Base-by-base conservation (phyloP, 1,140 invertebrate genomes). In the Drosophila neocordata region DNA sequence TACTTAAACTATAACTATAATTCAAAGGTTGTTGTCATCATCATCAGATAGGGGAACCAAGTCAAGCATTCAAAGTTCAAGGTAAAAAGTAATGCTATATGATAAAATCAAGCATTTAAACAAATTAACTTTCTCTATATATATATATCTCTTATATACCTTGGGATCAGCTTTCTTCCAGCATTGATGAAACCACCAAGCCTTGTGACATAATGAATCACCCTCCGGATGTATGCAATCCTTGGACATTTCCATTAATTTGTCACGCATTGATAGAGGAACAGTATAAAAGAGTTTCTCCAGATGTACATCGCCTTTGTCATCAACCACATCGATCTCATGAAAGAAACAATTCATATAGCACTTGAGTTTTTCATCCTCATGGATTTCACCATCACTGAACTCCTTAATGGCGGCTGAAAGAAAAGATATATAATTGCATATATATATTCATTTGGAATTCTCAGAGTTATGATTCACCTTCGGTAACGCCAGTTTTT, bases 161-260 rank as follows among this genome's bases (percentile, higher is more conserved):
- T 77, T 78, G 41, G 91, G 91, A 83, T 92, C 91, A 18, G 91
- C 90, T 52, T 91, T 91, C 37, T 92, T 92, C 91, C 91, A 92
- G 68, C 91, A 92, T 48, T 91, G 84, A 58, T 92, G 83, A 65
- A 92, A 91, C 91, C 91, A 92, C 87, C 91, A 92, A 24, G 91
- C 91, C 64, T 91, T 90, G 55, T 92, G 79, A 53, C 91, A 92
- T 11, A 92, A 31, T 0, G 70, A 88, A 56, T 92, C 90, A 34
- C 89, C 90, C 56, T 83, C 73, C 5, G 90, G 89, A 63, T 90
- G 79, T 11, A 81, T 18, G 22, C 90, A 91, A 3, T 65, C 62
- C 58, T 87, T 63, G 4, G 87, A 77, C 83, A 91, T 91, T 38
- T 70, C 66, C 13, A 91, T 79, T 31, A 90, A 59, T 7, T 87